Evolutionary conservation across 2,797 vertebrate species (phyloP).

Genomic region (Strix occidentalis): DNA sequence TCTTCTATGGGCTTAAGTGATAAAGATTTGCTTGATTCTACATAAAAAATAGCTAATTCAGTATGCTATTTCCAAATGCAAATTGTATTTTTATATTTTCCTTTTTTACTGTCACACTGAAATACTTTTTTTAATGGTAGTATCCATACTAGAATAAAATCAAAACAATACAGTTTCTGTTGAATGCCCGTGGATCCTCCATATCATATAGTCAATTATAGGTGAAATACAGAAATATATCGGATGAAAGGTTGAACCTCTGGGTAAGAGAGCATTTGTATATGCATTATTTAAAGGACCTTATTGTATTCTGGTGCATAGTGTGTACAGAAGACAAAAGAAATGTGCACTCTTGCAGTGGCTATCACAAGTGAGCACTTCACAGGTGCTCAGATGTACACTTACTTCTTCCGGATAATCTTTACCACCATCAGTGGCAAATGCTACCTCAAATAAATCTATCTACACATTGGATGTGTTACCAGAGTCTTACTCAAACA

Average conservation of each 20-base stretch:
- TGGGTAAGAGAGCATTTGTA: neutral
- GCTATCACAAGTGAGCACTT: neutral
- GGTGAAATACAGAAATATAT: neutral
- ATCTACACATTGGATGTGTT: neutral
- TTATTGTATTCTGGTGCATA: neutral
- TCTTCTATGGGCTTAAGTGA: neutral
- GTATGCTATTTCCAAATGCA: neutral
- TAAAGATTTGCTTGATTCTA: neutral
- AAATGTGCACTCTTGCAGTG: neutral
- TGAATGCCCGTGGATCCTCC: neutral
- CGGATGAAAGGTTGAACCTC: neutral
- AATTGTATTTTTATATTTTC: neutral
- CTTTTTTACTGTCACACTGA: neutral
- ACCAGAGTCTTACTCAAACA: neutral
- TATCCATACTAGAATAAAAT: neutral
- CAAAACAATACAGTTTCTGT: neutral
- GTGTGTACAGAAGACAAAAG: neutral
- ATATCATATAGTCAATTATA: neutral
- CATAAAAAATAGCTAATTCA: neutral
- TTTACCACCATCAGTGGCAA: neutral
- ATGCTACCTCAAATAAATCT: neutral
- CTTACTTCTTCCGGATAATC: neutral
- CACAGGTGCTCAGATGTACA: neutral
- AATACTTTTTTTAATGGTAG: neutral
- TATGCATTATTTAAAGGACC: neutral